Percentiles rank a stretch among this genome's conserved stretches.
Conservation (phyloP, 2,797 vertebrate species). For the Macropodus opercularis region DNA sequence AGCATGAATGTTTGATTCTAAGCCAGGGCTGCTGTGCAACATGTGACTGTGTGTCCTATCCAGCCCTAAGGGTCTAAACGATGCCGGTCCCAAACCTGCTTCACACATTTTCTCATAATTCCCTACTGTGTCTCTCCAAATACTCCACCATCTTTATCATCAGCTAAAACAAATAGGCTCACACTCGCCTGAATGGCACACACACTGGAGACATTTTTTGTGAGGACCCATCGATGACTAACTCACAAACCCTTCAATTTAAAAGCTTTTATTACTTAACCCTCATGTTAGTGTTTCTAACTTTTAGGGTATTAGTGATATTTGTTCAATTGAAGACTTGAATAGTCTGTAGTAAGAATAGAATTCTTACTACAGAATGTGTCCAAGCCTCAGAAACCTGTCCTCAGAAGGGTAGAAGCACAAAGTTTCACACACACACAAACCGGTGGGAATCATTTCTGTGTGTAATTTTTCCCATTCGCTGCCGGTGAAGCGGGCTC, state of each 20-base stretch:
- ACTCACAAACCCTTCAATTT: conserved; percentile 3
- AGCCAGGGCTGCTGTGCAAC: conserved; percentile 1
- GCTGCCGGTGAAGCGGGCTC: conserved; percentile 48
- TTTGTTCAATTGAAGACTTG: conserved; percentile 21
- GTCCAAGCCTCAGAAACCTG: conserved; percentile 22
- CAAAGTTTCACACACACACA: conserved; percentile 21
- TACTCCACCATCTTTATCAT: conserved; percentile 63
- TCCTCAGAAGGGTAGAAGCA: conserved; percentile 42
- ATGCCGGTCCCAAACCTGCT: conserved; percentile 21
- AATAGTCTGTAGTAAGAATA: too few relatives aligned
- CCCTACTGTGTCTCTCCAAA: conserved; percentile 67
- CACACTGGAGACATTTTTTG: conserved; percentile 24
- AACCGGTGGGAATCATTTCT: conserved; percentile 68
- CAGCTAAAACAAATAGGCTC: conserved; percentile 69
- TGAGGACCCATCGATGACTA: conserved; percentile 17
- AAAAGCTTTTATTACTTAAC: conserved; percentile 17
- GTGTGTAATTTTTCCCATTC: conserved; percentile 72
- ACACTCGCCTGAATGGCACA: conserved; percentile 36
- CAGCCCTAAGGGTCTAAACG: conserved; percentile 21
- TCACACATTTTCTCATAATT: conserved; percentile 61
- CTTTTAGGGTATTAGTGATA: neutral
- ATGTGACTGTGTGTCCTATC: neutral
- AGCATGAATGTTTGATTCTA: neutral
- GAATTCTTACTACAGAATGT: conserved; percentile 12
- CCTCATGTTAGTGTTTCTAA: conserved; percentile 1